Percentiles rank a stretch among this genome's conserved stretches.
Conservation (phyloP, 2,113 vertebrate genomes). For the human (Homo sapiens) region DNA sequence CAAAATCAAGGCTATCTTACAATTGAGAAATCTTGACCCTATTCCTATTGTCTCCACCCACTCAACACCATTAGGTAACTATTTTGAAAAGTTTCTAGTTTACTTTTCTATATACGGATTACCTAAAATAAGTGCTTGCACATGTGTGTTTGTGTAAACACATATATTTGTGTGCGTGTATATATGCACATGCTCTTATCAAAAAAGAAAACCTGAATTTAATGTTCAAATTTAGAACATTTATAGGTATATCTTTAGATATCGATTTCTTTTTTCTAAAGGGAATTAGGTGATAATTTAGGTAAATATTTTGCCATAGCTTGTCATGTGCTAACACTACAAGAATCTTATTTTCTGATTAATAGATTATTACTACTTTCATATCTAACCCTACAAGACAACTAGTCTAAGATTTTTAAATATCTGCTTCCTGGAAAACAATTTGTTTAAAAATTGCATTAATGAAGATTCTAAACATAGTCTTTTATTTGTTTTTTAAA, state of each 20-base stretch:
- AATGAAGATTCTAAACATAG: not conserved
- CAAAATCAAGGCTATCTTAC: too few relatives aligned
- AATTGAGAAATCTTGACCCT: too few relatives aligned
- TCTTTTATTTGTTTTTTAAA: not conserved
- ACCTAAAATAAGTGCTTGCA: not conserved
- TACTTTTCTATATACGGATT: not conserved
- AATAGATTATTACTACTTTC: not conserved
- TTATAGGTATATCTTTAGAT: not conserved
- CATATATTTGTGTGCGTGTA: not conserved
- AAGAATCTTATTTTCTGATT: not conserved
- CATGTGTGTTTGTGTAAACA: not conserved
- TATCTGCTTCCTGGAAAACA: not conserved
- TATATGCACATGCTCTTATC: not conserved
- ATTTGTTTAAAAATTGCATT: not conserved
- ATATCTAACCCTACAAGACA: not conserved
- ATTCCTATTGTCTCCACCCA: too few relatives aligned
- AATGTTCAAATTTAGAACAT: not conserved
- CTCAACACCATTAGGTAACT: too few relatives aligned
- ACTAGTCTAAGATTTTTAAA: not conserved
- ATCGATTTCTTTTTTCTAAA: not conserved
- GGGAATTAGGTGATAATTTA: not conserved
- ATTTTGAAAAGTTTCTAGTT: not conserved
- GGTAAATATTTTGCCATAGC: not conserved
- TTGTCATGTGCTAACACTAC: not conserved
- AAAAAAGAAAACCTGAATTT: not conserved